Evolutionary conservation across 2,888 invertebrate genomes (phyloP), one percentile per base, ranked within the genome.

Genomic region (Eristalis pertinax): DNA sequence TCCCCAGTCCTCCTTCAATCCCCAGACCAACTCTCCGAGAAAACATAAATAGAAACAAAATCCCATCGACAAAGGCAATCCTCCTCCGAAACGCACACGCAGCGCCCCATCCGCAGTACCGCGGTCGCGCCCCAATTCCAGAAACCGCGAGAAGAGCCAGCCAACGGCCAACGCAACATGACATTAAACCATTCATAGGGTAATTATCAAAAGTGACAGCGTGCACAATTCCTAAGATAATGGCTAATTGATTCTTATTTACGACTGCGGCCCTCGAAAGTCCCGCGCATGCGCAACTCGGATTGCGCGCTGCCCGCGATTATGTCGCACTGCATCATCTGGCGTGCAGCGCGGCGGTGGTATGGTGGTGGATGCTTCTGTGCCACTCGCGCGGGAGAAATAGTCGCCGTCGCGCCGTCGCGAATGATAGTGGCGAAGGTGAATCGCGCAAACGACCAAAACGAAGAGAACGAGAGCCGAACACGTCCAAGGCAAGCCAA

Each of bases 241-340:
- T 89, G 89, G 89, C 89, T 89, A 89, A 89, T 89, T 89, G 89
- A 89, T 89, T 89, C 88, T 89, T 89, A 89, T 89, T 89, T 89
- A 89, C 89, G 89, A 84, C 86, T 84, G 78, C 38, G 72, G 72
- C 75, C 79, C 86, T 83, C 79, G 67, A 72, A 87, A 83, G 62
- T 72, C 56, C 29, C 24, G 72, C 22, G 74, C 83, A 75, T 78
- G 78, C 78, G 86, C 70, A 64, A 78, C 67, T 78, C 70, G 69
- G 72, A 62, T 83, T 86, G 83, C 86, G 56, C 41, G 65, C 68
- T 76, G 76, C 58, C 63, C 32, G 41, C 72, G 82, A 85, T 85
- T 86, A 82, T 76, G 85, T 82, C 77, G 73, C 82, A 19, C 69
- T 86, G 69, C 82, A 82, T 77, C 82, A 60, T 82, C 64, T 69